These are phyloP conservation scores for Pteria penguin DNA, from an alignment of 2,888 invertebrate species.

Conservation along the genomic window DNA sequence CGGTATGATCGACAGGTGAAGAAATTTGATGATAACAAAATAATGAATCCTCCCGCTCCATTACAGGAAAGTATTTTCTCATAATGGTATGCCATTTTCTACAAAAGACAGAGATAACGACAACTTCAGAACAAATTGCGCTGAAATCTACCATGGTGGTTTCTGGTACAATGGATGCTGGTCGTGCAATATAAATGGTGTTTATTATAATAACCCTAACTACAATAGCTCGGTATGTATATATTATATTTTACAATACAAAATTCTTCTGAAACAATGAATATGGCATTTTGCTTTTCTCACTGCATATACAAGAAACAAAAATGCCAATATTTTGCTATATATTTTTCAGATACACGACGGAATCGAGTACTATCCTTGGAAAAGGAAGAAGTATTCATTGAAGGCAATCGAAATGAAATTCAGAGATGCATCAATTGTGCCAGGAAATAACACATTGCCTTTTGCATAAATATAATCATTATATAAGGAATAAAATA, in stretches of 20 bases:
- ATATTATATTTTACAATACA: neutral
- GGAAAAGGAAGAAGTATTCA: conserved; percentile 20
- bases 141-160: conserved; percentile 5
- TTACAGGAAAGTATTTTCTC: conserved; percentile 14
- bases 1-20: too few relatives aligned
- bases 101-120: conserved; percentile 18
- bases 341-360: conserved; percentile 5
- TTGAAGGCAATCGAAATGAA: conserved; percentile 14
- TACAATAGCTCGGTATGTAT: conserved; percentile 15
- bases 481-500: too few relatives aligned
- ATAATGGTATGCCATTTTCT: conserved; percentile 16
- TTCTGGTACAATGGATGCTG: conserved; percentile 23
- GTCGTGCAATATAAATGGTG: too few relatives aligned
- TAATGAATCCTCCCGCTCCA: too few relatives aligned
- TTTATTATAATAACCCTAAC: neutral
- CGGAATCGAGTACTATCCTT: conserved; percentile 15
- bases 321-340: too few relatives aligned
- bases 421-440: neutral
- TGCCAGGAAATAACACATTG: neutral
- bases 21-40: too few relatives aligned
- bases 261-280: too few relatives aligned
- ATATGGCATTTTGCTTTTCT: too few relatives aligned
- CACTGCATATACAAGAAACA: too few relatives aligned
- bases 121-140: conserved; percentile 18
- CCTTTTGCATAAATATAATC: conserved; percentile 4